Base-by-base conservation (phyloP, 2,113 vertebrate species). In the Clupea harengus region DNA sequence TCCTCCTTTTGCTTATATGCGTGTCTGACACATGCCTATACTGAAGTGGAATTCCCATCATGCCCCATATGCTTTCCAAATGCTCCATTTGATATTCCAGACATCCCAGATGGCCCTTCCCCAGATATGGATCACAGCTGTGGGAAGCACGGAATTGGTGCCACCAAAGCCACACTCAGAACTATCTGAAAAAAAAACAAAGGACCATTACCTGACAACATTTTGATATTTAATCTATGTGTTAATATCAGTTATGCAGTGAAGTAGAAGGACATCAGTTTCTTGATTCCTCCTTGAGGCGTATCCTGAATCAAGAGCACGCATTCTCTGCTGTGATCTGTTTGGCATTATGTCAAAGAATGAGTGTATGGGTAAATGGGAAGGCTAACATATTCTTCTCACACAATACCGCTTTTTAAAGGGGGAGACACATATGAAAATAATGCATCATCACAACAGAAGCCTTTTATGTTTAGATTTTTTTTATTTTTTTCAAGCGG, bases 141-240 rank as follows among this genome's bases (percentile, higher is more conserved):
- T 46, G 13, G 60, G 50, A 83, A 52, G 78, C 82, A 39, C 22
- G 67, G 22, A 75, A 67, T 18, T 46, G 22, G 28, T 25, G 18
- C 82, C 75, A 86, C 82, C 82, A 86, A 83, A 82, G 81, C 72
- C 72, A 17, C 72, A 44, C 28, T 78, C 72, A 78, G 39, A 78
- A 17, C 28, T 39, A 28, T 78, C 25, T 78, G 15, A 5, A 39
- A 78, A 39, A 32, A 32, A 32, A 28, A 32, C 6, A n/a, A n/a
- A n/a, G n/a, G 11, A 67, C 2, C 8, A 67, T 67, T 39, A 39
- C 20, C 60, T 25, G 60, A 64, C n/a, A 64, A 2, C 18, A 8
- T 6, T 64, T 64, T 25, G 20, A n/a, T 64, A 9, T 25, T 64
- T 22, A 64, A 49, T 11, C 9, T 2, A 49, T 11, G 13, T 49